A percentile compares a stretch with the other conserved stretches of the same genome.
phyloP scores from a whole-genome alignment of 2,797 vertebrate genomes.

The Malacoraja senta region DNA sequence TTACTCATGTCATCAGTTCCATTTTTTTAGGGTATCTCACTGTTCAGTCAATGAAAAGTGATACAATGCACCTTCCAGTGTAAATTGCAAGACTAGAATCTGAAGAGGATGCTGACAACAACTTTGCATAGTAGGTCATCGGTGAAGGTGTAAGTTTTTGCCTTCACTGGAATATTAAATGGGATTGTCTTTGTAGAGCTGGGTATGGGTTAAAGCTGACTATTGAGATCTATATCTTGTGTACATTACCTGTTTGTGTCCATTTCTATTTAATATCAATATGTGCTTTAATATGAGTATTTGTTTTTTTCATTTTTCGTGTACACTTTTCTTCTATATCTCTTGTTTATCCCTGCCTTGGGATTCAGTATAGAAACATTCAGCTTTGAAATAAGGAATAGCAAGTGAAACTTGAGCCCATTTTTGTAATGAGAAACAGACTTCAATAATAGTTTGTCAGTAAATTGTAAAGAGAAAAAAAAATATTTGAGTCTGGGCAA shows the following conservation, averaged over 20 bases:
- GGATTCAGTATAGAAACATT: background rate
- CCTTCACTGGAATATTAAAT: background rate
- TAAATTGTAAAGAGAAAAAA: slow-evolving; percentile 38
- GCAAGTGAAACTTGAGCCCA: slow-evolving; percentile 64
- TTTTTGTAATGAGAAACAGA: slow-evolving; percentile 98
- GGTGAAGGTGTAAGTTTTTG: background rate
- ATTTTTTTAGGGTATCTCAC: background rate
- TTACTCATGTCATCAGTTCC: background rate
- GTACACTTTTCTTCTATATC: slow-evolving; percentile 20
- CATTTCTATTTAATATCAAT: slow-evolving; percentile 30
- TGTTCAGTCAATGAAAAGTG: background rate
- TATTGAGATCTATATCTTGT: slow-evolving; percentile 5
- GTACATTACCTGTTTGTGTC: slow-evolving; percentile 17
- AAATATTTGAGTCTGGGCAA: slow-evolving; percentile 60
- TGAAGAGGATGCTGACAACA: background rate
- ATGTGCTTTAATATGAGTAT: slow-evolving; percentile 34
- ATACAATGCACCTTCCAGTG: background rate
- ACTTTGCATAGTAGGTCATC: background rate
- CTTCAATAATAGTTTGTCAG: slow-evolving; percentile 47
- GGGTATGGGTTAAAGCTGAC: background rate
- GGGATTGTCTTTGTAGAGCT: background rate
- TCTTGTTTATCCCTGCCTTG: slow-evolving; percentile 32
- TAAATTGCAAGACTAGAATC: background rate
- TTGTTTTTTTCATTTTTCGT: slow-evolving; percentile 37
- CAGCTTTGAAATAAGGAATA: slow-evolving; percentile 54